These are phyloP conservation scores for Tachysurus fulvidraco DNA, from an alignment of 2,113 vertebrate species.

Conservation along the genomic window DNA sequence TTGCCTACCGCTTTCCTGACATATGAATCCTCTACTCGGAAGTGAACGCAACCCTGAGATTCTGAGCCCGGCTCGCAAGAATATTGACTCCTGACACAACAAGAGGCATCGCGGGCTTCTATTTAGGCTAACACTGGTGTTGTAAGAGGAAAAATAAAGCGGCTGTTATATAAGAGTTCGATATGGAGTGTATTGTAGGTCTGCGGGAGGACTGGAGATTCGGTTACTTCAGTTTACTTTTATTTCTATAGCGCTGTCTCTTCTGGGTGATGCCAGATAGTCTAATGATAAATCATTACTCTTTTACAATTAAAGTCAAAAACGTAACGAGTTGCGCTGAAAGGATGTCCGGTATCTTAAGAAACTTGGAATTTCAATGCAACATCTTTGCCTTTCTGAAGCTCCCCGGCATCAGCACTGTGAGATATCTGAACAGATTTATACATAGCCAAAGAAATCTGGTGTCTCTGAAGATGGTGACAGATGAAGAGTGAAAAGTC, in stretches of 20 bases:
- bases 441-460: constrained; percentile 48
- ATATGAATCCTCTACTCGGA: not conserved
- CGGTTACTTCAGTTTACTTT: too few species aligned
- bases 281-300: not conserved
- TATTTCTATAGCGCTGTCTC: not conserved
- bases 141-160: not conserved
- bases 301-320: not conserved
- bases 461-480: constrained; percentile 46
- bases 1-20: not conserved
- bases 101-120: not conserved
- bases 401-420: not conserved
- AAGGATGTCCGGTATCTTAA: not conserved
- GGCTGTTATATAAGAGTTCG: not conserved
- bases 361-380: not conserved
- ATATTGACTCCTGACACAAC: not conserved
- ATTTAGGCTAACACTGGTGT: not conserved
- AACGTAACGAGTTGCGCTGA: not conserved
- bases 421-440: not conserved
- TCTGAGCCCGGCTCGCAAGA: not conserved
- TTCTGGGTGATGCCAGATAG: not conserved
- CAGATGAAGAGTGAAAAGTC: not conserved
- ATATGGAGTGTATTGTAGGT: not conserved
- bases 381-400: not conserved
- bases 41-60: not conserved
- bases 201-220: not conserved